Conservation (phyloP, 2,113 vertebrate genomes). For the Protomyctophum bolini region DNA sequence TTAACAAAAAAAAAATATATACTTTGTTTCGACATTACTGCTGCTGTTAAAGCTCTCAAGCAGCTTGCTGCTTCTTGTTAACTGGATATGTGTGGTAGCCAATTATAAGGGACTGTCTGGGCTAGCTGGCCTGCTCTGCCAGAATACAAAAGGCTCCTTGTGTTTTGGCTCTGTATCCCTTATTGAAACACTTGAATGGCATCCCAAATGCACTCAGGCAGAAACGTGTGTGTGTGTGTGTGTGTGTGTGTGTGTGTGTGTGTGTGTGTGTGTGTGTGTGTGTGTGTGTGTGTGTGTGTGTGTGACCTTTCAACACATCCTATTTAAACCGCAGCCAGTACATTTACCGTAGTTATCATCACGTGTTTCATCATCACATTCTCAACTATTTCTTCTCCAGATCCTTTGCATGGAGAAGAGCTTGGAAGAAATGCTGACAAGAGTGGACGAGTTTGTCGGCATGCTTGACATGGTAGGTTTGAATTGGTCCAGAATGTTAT, state of each 20-base stretch:
- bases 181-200: constrained; percentile 6
- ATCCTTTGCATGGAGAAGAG: constrained; percentile 85
- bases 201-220: constrained; percentile 2
- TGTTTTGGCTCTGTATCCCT: constrained; percentile 25
- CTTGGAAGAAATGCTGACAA: constrained; percentile 90
- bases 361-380: neutral
- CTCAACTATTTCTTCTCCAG: constrained; percentile 60
- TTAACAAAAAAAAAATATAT: too few species aligned
- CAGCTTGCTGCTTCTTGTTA: constrained; percentile 16
- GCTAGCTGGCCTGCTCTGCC: neutral
- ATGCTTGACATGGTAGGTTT: constrained; percentile 92
- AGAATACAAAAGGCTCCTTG: constrained; percentile 41
- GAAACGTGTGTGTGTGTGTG: too few species aligned
- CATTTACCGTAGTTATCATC: too few species aligned
- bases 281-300: too few species aligned
- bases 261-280: too few species aligned
- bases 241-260: too few species aligned
- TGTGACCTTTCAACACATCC: too few species aligned
- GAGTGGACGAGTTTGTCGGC: constrained; percentile 95
- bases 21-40: too few species aligned
- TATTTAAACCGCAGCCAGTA: too few species aligned
- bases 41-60: neutral
- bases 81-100: constrained; percentile 50
- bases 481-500: too few species aligned
- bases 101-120: constrained; percentile 4